These are phyloP conservation scores for Sipha flava DNA, from an alignment of 1,140 invertebrate species.

Conservation along the genomic window DNA sequence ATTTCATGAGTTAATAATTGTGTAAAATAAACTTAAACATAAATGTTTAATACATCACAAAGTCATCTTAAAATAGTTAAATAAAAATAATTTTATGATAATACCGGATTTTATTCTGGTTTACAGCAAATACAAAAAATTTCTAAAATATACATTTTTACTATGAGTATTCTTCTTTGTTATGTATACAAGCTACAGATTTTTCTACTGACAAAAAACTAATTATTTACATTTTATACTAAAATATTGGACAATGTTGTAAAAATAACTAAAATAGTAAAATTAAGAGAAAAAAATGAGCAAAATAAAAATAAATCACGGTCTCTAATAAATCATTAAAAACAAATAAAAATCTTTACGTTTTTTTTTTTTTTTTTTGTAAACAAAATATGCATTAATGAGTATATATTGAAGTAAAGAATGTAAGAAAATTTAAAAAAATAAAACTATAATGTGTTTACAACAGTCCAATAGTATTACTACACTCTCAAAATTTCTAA, in stretches of 20 bases:
- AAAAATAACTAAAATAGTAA: background rate
- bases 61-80: background rate
- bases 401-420: background rate
- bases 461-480: slow-evolving; percentile 37
- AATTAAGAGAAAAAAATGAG: background rate
- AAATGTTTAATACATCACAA: background rate
- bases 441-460: background rate
- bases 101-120: background rate
- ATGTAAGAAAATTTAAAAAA: background rate
- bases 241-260: background rate
- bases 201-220: background rate
- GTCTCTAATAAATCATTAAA: background rate
- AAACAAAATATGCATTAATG: background rate
- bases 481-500: slow-evolving; percentile 95
- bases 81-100: background rate
- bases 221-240: background rate
- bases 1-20: background rate
- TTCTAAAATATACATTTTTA: background rate
- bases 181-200: background rate
- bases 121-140: background rate
- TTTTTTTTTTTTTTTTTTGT: background rate
- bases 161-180: slow-evolving; percentile 4
- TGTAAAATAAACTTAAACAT: background rate
- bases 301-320: slow-evolving; percentile 4
- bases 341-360: background rate